Evolutionary conservation across 2,797 vertebrate species (phyloP).

Genomic region (Typhlichthys subterraneus): DNA sequence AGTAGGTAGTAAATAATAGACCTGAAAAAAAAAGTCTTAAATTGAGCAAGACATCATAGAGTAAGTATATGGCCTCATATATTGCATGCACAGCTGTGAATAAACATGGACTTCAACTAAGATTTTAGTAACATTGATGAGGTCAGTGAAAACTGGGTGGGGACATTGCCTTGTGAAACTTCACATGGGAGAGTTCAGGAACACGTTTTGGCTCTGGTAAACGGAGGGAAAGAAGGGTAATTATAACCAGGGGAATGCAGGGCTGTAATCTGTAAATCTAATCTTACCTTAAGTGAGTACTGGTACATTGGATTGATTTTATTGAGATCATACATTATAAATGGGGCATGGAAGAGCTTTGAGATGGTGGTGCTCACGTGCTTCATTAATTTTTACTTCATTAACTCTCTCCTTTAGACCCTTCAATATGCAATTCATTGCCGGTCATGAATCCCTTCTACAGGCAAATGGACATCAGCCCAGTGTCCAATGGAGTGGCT

Average conservation of each 20-base stretch:
- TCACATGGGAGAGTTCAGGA: conserved; percentile 18
- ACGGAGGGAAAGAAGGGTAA: conserved; percentile 53
- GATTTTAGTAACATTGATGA: too few species aligned
- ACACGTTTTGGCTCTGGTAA: conserved; percentile 12
- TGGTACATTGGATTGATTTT: conserved; percentile 88
- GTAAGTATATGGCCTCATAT: conserved; percentile 7
- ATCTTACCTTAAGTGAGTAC: conserved; percentile 80
- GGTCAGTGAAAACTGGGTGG: conserved; percentile 11
- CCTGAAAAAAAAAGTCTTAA: background rate
- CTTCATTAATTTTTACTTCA: conserved; percentile 87
- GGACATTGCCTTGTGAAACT: conserved; percentile 45
- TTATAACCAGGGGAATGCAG: conserved; percentile 69
- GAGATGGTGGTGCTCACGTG: conserved; percentile 78
- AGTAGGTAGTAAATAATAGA: conserved; percentile 14
- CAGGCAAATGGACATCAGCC: conserved; percentile 45
- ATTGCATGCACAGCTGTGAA: conserved; percentile 16
- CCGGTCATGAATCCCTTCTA: conserved; percentile 59
- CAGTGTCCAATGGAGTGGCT: conserved; percentile 55
- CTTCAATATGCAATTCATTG: conserved; percentile 72
- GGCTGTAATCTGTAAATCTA: conserved; percentile 80
- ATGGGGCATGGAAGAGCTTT: conserved; percentile 79
- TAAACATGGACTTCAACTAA: background rate
- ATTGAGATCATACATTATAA: conserved; percentile 86
- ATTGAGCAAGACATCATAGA: too few species aligned
- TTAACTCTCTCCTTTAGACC: conserved; percentile 83